Evolutionary conservation across 2,113 vertebrate genomes (phyloP).

Genomic region (Vidua chalybeata): DNA sequence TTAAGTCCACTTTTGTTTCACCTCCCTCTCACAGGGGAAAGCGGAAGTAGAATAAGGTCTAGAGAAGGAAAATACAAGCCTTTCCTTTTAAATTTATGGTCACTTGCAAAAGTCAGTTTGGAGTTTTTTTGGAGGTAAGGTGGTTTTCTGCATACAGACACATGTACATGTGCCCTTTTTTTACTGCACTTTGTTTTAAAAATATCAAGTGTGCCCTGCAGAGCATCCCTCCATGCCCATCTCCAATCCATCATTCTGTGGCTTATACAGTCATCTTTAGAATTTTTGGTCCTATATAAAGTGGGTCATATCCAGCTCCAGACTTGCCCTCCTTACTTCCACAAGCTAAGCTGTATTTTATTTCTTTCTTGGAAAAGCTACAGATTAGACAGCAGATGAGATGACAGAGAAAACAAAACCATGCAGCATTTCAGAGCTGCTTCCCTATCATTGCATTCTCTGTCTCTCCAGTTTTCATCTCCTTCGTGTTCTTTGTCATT

Average conservation of each 20-base stretch:
- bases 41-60: background rate
- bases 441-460: background rate
- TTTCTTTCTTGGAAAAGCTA: background rate
- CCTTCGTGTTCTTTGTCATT: background rate
- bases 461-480: background rate
- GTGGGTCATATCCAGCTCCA: background rate
- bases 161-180: fast-evolving
- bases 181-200: background rate
- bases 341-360: background rate
- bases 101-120: background rate
- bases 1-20: background rate
- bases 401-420: background rate
- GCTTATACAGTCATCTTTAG: background rate
- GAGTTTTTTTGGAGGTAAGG: background rate
- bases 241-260: background rate
- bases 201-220: background rate
- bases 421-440: background rate
- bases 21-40: background rate
- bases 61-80: background rate
- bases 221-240: background rate
- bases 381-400: background rate
- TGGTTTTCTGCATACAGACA: background rate
- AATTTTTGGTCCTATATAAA: background rate
- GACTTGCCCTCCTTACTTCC: background rate
- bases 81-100: background rate